Percentiles rank a stretch among this genome's conserved stretches.
These are phyloP conservation scores for Tenthredo mesomela DNA, from an alignment of 2,888 invertebrate genomes.

Conservation along the genomic window DNA sequence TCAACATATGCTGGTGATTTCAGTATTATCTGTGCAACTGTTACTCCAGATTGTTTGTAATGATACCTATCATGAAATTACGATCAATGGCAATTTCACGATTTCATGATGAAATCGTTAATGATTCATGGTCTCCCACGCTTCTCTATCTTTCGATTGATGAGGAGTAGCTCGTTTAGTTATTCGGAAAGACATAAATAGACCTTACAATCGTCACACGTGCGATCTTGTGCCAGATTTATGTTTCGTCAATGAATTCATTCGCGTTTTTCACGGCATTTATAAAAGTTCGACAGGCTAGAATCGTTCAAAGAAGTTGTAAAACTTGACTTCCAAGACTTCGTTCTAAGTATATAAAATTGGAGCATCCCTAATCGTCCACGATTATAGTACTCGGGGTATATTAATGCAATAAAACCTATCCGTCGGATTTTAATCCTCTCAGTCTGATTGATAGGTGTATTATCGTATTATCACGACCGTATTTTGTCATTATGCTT, in stretches of 20 bases:
- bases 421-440: background rate
- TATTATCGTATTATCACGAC: constrained; percentile 19
- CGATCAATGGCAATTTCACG: background rate
- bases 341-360: background rate
- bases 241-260: constrained; percentile 1
- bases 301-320: background rate
- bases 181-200: background rate
- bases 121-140: constrained; percentile 23
- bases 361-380: background rate
- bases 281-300: background rate
- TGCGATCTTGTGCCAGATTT: background rate
- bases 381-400: background rate
- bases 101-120: background rate
- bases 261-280: background rate
- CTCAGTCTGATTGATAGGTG: background rate
- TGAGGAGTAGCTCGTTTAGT: background rate
- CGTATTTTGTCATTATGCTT: constrained; percentile 9
- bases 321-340: background rate
- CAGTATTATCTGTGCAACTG: background rate
- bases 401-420: constrained; percentile 8
- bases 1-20: background rate
- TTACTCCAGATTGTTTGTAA: background rate
- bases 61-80: background rate
- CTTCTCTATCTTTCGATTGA: constrained; percentile 16
- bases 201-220: background rate